phyloP scores from a whole-genome alignment of 2,888 invertebrate species.

The Philereme transversata region DNA sequence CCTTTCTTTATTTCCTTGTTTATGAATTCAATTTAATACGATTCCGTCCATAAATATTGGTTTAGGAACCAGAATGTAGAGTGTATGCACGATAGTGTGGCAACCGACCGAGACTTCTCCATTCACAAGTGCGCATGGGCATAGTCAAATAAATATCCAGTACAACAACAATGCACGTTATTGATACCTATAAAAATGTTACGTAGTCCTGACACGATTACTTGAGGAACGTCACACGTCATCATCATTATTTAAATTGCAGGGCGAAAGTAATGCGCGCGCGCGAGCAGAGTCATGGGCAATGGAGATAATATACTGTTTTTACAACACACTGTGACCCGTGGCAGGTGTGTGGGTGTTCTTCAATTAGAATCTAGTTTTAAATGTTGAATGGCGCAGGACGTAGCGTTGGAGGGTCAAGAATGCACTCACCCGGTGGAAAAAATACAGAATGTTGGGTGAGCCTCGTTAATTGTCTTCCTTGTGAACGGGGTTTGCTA shows the following conservation, averaged over 20 bases:
- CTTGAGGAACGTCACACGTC: not conserved
- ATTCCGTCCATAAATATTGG: conserved; percentile 45
- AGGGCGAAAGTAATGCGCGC: not conserved
- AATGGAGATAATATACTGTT: conserved; percentile 2
- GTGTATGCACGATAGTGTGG: conserved; percentile 24
- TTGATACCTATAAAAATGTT: not conserved
- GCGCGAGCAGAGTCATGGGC: not conserved
- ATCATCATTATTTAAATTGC: conserved; percentile 4
- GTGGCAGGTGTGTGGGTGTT: conserved; percentile 27
- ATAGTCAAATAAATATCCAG: not conserved
- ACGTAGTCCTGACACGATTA: not conserved
- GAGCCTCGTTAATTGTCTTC: not conserved
- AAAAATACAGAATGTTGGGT: conserved; percentile 27
- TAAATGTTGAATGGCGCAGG: conserved; percentile 32
- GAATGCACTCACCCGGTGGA: conserved; percentile 29
- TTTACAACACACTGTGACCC: conserved; percentile 1
- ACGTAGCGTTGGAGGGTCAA: conserved; percentile 22
- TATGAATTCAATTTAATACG: conserved; percentile 45
- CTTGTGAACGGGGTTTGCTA: not conserved
- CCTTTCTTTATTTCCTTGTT: conserved; percentile 44
- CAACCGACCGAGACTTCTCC: conserved; percentile 24
- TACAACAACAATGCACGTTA: not conserved
- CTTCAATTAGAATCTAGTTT: conserved; percentile 36
- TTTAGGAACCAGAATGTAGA: conserved; percentile 43
- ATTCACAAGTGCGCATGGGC: conserved; percentile 25